phyloP scores from a whole-genome alignment of 2,888 invertebrate genomes.

The Conus canariensis region DNA sequence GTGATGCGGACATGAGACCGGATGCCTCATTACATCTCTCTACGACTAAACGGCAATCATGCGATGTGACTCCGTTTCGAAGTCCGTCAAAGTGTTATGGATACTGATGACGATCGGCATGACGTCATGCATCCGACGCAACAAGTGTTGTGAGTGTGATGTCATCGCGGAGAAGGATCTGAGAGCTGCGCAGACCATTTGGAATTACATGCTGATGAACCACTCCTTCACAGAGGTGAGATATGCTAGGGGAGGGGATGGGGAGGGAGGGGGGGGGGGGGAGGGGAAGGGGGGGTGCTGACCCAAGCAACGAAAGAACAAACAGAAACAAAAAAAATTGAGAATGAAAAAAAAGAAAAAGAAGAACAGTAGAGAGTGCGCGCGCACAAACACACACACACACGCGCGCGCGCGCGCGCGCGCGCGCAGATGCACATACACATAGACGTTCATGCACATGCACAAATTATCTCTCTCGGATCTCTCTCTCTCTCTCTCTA shows the following conservation, averaged over 20 bases:
- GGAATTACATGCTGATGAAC: slow-evolving; percentile 34
- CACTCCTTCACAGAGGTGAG: slow-evolving; percentile 21
- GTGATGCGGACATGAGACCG: no score
- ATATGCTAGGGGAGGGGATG: no score
- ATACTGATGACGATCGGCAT: neutral
- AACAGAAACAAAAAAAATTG: no score
- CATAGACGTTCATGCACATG: no score
- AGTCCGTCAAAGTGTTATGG: neutral
- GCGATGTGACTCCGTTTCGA: no score
- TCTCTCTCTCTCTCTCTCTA: neutral
- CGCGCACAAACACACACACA: neutral
- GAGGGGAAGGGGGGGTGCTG: no score
- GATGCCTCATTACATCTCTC: no score
- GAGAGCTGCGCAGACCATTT: slow-evolving; percentile 11
- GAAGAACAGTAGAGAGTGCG: neutral
- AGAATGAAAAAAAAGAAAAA: no score
- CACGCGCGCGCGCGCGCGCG: neutral
- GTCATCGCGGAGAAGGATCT: neutral
- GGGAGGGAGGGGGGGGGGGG: no score
- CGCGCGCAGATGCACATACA: no score
- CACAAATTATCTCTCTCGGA: neutral
- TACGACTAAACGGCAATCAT: no score
- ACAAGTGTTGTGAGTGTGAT: neutral
- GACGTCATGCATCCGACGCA: neutral
- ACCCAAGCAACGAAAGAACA: no score